Conservation (phyloP, 2,113 vertebrate species). For the Ptyas mucosa region DNA sequence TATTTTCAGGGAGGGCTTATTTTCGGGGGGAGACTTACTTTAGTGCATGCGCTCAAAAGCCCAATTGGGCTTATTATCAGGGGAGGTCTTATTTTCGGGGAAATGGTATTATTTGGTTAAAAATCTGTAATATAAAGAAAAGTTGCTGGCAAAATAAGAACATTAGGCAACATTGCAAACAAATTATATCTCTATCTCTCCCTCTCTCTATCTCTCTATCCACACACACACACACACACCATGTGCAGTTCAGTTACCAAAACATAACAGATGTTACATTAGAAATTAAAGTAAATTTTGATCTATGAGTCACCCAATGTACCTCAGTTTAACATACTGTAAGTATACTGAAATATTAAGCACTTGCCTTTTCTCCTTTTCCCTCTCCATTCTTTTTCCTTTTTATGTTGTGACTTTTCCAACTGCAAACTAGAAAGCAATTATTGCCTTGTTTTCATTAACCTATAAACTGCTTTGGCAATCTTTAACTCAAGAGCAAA, state of each 20-base stretch:
- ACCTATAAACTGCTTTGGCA: not conserved
- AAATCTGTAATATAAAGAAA: not conserved
- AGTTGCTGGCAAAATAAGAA: not conserved
- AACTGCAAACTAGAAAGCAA: not conserved
- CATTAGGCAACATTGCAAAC: not conserved
- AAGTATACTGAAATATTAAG: not conserved
- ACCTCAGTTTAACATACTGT: not conserved
- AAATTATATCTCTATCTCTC: no score
- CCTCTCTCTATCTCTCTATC: no score
- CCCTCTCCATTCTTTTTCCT: not conserved
- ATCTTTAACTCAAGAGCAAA: not conserved
- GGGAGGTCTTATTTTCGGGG: no score
- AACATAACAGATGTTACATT: not conserved
- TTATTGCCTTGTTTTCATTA: not conserved
- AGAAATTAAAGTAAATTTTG: not conserved
- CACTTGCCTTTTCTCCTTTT: not conserved
- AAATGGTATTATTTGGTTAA: not conserved
- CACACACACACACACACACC: not conserved
- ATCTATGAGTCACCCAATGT: not conserved
- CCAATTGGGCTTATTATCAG: no score
- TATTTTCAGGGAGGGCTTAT: no score
- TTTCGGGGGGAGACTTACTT: no score
- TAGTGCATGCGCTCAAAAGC: no score
- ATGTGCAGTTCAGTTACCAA: not conserved
- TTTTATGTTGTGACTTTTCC: not conserved